A percentile compares a stretch with the other conserved stretches of the same genome.
These are phyloP conservation scores for Peromyscus californicus DNA, from an alignment of 2,113 vertebrate genomes.

Conservation along the genomic window DNA sequence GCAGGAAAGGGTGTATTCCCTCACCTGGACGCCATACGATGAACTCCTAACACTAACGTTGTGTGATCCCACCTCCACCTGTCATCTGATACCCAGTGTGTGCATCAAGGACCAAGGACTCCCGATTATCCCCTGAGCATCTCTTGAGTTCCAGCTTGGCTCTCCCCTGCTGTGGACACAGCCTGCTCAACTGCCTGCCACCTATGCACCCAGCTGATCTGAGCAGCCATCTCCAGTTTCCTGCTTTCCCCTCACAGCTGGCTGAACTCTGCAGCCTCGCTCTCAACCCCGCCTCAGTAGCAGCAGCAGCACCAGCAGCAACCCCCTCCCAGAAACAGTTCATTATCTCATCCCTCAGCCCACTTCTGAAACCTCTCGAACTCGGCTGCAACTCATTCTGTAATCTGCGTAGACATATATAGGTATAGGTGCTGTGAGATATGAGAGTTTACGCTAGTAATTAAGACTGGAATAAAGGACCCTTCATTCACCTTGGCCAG, in stretches of 20 bases:
- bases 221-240: neutral
- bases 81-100: neutral
- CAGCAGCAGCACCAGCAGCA: neutral
- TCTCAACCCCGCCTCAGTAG: neutral
- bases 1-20: neutral
- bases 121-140: neutral
- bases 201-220: neutral
- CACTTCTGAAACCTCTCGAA: neutral
- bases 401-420: no score
- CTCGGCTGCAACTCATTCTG: neutral
- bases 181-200: neutral
- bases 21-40: neutral
- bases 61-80: no score
- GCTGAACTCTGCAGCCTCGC: neutral
- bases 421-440: neutral
- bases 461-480: neutral
- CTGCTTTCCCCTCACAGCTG: no score
- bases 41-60: no score
- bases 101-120: neutral
- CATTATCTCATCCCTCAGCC: neutral
- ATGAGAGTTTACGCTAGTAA: neutral
- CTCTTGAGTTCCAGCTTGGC: neutral
- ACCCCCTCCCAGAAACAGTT: neutral
- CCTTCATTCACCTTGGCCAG: neutral
- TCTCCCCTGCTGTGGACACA: neutral